These are phyloP conservation scores for Dinothrombium tinctorium DNA, from an alignment of 1,140 invertebrate genomes.

Conservation along the genomic window DNA sequence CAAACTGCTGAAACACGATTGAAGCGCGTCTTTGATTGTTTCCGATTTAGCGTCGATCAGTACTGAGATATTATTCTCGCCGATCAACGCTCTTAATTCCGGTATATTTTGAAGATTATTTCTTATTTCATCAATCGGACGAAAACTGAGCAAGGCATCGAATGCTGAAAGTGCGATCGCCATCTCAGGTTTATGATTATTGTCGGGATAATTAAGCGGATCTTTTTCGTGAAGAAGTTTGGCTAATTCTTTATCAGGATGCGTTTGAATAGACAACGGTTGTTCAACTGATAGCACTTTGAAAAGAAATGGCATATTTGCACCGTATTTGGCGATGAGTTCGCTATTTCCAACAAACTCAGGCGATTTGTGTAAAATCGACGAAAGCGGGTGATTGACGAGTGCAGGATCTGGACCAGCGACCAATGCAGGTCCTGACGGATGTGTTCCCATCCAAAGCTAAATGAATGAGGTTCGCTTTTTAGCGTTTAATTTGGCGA, in stretches of 20 bases:
- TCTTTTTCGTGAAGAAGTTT: constrained; percentile 42
- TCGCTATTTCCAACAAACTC: constrained; percentile 35
- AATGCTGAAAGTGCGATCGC: constrained; percentile 83
- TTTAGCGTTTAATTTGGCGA: background rate
- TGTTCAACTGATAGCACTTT: constrained; percentile 82
- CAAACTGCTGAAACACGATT: constrained; percentile 39
- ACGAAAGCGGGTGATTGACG: constrained; percentile 29
- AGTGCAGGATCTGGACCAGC: constrained; percentile 10
- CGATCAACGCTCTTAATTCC: constrained; percentile 35
- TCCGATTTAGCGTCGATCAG: constrained; percentile 18
- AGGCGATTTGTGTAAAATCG: constrained; percentile 41
- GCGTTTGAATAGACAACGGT: constrained; percentile 90
- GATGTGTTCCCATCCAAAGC: constrained; percentile 95
- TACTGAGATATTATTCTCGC: constrained; percentile 23
- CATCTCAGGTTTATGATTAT: constrained; percentile 96
- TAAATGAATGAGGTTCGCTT: constrained; percentile 20
- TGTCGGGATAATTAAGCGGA: constrained; percentile 79
- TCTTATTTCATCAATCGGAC: constrained; percentile 48
- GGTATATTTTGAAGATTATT: constrained; percentile 29
- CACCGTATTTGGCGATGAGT: constrained; percentile 37
- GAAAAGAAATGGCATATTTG: constrained; percentile 67
- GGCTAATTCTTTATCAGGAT: constrained; percentile 75
- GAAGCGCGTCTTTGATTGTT: constrained; percentile 27
- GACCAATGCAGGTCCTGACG: constrained; percentile 51
- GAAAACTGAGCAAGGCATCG: constrained; percentile 81